Evolutionary conservation across 2,113 vertebrate species (phyloP).

Genomic region (Oncorhynchus clarkii): DNA sequence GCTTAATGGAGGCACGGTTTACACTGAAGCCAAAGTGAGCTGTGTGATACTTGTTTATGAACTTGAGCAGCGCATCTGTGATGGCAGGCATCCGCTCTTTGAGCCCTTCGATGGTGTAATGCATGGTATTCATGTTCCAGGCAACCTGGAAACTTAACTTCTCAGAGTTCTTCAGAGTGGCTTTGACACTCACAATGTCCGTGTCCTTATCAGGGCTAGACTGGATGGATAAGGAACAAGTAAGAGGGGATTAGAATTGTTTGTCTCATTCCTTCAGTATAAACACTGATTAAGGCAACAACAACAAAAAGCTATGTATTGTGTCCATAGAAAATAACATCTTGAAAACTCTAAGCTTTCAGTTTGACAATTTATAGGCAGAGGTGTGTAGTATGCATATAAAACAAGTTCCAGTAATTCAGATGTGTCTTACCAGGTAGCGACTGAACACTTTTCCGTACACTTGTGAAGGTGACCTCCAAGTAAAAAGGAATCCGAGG

Average conservation of each 20-base stretch:
- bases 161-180: slow-evolving; percentile 68
- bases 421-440: slow-evolving; percentile 71
- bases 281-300: not conserved
- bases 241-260: not conserved
- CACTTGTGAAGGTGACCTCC: slow-evolving; percentile 54
- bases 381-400: not conserved
- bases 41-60: slow-evolving; percentile 81
- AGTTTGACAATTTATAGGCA: not conserved
- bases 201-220: slow-evolving; percentile 77
- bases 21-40: slow-evolving; percentile 82
- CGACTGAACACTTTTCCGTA: slow-evolving; percentile 75
- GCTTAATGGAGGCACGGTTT: slow-evolving; percentile 65
- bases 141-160: slow-evolving; percentile 72
- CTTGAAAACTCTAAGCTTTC: not conserved
- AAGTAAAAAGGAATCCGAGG: slow-evolving; percentile 70
- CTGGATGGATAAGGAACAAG: slow-evolving; percentile 61
- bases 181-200: slow-evolving; percentile 75
- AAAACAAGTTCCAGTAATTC: not conserved
- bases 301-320: not conserved
- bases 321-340: not conserved
- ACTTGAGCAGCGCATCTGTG: slow-evolving; percentile 70
- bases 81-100: slow-evolving; percentile 79
- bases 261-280: not conserved
- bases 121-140: slow-evolving; percentile 77
- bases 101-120: slow-evolving; percentile 70